Percentiles rank a stretch among this genome's conserved stretches.
Conservation (phyloP, 2,888 invertebrate species). For the Pteria penguin region DNA sequence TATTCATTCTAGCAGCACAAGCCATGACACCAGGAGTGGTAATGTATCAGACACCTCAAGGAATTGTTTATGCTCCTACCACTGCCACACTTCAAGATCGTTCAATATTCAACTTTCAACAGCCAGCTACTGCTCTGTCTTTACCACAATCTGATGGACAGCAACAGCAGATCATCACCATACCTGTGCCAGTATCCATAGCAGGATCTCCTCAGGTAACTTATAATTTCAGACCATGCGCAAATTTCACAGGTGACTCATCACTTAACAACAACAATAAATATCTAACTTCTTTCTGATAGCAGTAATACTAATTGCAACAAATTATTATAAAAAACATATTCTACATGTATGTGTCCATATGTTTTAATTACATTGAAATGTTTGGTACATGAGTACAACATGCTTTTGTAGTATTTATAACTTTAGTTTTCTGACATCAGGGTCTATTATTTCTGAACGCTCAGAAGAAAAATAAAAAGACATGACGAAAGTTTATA, state of each 20-base stretch:
- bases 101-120: constrained; percentile 79
- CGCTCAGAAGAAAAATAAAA: no score
- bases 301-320: not conserved
- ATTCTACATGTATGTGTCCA: not conserved
- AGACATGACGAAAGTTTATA: no score
- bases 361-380: not conserved
- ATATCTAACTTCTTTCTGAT: no score
- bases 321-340: not conserved
- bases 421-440: no score
- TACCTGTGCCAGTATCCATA: constrained; percentile 79
- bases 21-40: constrained; percentile 75
- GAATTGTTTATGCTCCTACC: constrained; percentile 79
- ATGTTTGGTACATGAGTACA: no score
- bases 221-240: no score
- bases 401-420: no score
- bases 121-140: constrained; percentile 66
- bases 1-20: constrained; percentile 14
- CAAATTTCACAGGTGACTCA: not conserved
- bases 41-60: constrained; percentile 80
- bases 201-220: constrained; percentile 71
- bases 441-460: no score
- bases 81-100: constrained; percentile 69
- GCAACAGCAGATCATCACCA: constrained; percentile 77
- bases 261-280: no score
- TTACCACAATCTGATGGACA: constrained; percentile 57